Base-by-base conservation (phyloP, 2,113 vertebrate genomes). In the Parus major region DNA sequence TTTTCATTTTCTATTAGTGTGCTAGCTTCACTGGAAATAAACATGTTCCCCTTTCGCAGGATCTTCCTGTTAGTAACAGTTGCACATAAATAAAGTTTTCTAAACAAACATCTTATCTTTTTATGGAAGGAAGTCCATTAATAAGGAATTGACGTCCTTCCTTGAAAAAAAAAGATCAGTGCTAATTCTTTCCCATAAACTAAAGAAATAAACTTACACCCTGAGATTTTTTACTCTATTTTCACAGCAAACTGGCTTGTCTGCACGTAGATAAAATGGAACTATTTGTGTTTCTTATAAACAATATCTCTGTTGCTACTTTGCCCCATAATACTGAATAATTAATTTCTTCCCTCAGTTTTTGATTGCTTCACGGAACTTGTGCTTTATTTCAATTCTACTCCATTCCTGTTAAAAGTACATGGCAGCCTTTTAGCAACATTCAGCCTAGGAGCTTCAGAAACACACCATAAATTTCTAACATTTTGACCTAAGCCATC, bases 31-130 rank as follows among this genome's bases (percentile, higher is more conserved):
- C 73, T 95, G 89, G 93, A 97, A 97, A 95, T 64, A 96, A 96
- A 83, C 68, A 90, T 71, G 90, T 93, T 95, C 73, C 87, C 72
- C 35, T 86, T 87, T 79, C 60, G 69, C 93, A 97, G 92, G 80
- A 96, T 93, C 85, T 96, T 95, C 97, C 96, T 96, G 94, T 97
- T 97, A 96, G 96, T 92, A 97, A 97, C 96, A 89, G 93, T 93
- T 83, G 94, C 94, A 95, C 56, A 97, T 95, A 97, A 98, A 97
- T 97, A 97, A 95, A 93, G 89, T 91, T 96, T 96, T 95, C 88
- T 93, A 96, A 97, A 98, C 97, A 98, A 97, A 97, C 97, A 70
- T 96, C 97, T 98, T 98, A 98, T 98, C 98, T 97, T 96, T 93
- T 94, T 85, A 93, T 96, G 97, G 95, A 97, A 98, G 98, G 98